These are phyloP conservation scores for Pyrgilauda ruficollis DNA, from an alignment of 2,113 vertebrate species.

Conservation along the genomic window DNA sequence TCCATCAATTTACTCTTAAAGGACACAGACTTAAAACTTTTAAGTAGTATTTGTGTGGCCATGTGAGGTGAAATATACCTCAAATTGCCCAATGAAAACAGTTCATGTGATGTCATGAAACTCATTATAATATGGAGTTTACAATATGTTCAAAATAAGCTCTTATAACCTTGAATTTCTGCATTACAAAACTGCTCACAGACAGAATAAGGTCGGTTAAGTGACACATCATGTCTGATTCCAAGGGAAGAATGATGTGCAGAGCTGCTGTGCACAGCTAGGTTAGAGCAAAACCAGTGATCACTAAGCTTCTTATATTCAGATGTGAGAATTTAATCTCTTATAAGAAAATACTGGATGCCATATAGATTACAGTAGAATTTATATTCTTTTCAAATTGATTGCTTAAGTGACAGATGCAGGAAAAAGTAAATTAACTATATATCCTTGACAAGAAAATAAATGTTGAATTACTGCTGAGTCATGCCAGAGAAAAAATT, in stretches of 20 bases:
- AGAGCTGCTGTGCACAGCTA: neutral
- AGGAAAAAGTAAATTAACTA: neutral
- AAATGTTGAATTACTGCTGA: neutral
- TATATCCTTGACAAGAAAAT: neutral
- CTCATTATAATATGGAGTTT: neutral
- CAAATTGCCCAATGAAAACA: neutral
- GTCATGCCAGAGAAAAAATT: neutral
- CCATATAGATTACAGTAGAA: neutral
- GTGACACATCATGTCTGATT: neutral
- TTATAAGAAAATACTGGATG: neutral
- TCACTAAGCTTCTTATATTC: neutral
- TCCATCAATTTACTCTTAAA: neutral
- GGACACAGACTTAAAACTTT: neutral
- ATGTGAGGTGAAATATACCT: neutral
- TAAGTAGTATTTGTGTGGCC: neutral
- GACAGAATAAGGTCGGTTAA: conserved; percentile 1
- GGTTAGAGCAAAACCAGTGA: neutral
- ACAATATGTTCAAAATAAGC: neutral
- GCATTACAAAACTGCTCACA: neutral
- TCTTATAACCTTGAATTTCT: neutral
- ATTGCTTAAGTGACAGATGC: neutral
- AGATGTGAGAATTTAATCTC: neutral
- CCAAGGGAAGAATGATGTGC: neutral
- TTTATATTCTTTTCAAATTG: neutral
- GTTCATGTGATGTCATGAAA: neutral